Percentiles rank a stretch among this genome's conserved stretches.
Evolutionary conservation across 1,140 invertebrate species (phyloP).

Genomic region (Zaprionus ornatus): DNA sequence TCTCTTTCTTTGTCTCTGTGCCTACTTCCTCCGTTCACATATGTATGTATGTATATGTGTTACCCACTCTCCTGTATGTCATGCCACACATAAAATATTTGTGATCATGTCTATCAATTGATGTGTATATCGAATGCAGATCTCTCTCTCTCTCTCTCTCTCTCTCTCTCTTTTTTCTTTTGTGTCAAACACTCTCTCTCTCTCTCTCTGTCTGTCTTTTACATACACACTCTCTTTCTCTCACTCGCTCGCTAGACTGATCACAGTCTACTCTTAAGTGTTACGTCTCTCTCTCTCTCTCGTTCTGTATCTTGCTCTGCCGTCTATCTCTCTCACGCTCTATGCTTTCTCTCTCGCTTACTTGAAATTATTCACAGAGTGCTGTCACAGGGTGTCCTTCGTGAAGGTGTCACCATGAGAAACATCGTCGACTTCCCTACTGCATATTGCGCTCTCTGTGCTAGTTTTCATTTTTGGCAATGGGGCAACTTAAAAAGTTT

Average conservation of each 20-base stretch:
- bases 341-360: constrained; percentile 4
- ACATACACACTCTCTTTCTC: constrained; percentile 19
- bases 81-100: constrained; percentile 11
- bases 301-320: constrained; percentile 19
- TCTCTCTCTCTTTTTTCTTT: constrained; percentile 15
- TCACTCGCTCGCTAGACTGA: constrained; percentile 36
- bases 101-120: constrained; percentile 36
- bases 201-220: background rate
- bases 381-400: background rate
- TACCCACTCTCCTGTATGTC: constrained; percentile 16
- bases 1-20: constrained; percentile 6
- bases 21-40: background rate
- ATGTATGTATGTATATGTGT: constrained; percentile 11
- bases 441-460: constrained; percentile 35
- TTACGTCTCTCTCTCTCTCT: background rate
- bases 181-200: constrained; percentile 1
- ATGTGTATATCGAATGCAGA: constrained; percentile 37
- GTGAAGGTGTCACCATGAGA: background rate
- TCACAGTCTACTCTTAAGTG: background rate
- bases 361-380: background rate
- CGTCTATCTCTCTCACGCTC: background rate
- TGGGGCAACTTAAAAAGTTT: constrained; percentile 67
- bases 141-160: constrained; percentile 18
- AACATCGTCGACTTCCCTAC: background rate
- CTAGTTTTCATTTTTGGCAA: constrained; percentile 59